Evolutionary conservation across 2,797 vertebrate species (phyloP).

Genomic region (Peromyscus melanophrys): DNA sequence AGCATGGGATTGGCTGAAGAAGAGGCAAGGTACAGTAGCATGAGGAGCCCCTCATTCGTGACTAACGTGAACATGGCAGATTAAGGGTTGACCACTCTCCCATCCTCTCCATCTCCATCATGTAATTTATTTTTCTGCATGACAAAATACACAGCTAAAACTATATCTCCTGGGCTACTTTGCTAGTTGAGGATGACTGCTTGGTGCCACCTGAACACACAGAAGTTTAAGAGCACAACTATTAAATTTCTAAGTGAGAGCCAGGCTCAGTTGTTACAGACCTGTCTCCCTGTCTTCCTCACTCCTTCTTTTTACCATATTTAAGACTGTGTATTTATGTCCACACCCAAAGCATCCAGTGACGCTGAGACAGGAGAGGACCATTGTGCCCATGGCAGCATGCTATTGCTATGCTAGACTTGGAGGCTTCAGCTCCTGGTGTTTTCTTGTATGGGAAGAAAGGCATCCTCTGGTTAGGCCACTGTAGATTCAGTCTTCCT

Average conservation of each 20-base stretch:
- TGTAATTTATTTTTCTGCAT: conserved; percentile 21
- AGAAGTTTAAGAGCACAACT: neutral
- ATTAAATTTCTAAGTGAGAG: neutral
- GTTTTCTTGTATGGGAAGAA: neutral
- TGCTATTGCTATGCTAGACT: neutral
- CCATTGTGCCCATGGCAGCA: neutral
- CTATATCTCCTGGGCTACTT: neutral
- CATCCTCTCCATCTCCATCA: neutral
- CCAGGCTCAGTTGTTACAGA: neutral
- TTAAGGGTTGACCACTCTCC: neutral
- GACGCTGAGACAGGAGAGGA: neutral
- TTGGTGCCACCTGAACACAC: neutral
- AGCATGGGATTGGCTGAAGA: neutral
- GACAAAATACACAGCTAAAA: conserved; percentile 14
- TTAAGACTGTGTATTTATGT: neutral
- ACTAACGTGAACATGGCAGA: neutral
- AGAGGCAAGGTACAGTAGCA: neutral
- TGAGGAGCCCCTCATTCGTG: neutral
- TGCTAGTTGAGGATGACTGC: neutral
- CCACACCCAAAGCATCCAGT: neutral
- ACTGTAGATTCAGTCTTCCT: neutral
- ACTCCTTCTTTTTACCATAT: neutral
- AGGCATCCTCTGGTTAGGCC: neutral
- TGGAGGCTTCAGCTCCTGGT: neutral
- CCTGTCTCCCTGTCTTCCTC: neutral